Conservation (phyloP, 2,113 vertebrate genomes). For the Ochotona princeps region DNA sequence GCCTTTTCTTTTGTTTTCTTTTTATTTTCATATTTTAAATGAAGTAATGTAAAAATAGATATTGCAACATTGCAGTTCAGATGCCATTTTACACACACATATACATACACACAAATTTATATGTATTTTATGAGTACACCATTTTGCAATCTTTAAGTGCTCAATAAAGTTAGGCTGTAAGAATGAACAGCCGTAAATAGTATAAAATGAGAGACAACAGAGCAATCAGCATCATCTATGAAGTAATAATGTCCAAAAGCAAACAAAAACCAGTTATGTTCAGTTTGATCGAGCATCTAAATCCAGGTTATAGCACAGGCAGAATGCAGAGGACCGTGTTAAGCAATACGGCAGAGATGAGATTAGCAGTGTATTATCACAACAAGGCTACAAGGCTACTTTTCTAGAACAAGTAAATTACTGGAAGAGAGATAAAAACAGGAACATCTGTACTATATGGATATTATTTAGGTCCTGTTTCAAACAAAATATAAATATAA, state of each 20-base stretch:
- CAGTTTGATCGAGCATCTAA: background rate
- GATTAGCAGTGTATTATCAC: background rate
- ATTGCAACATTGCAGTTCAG: background rate
- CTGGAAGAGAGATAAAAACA: background rate
- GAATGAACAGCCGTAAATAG: background rate
- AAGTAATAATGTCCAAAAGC: background rate
- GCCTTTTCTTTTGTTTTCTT: too few species aligned
- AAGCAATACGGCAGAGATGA: background rate
- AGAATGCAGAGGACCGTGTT: background rate
- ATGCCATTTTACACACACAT: background rate
- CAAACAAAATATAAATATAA: background rate
- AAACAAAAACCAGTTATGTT: background rate
- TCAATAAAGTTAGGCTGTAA: background rate
- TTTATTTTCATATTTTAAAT: too few species aligned
- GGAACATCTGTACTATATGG: background rate
- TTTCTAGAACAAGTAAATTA: background rate
- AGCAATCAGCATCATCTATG: background rate
- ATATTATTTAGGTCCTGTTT: background rate
- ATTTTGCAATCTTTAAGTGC: background rate
- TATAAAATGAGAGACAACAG: background rate
- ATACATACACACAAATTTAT: background rate
- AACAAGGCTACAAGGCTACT: background rate
- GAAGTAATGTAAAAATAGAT: background rate
- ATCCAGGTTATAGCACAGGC: background rate
- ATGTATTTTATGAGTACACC: background rate